Evolutionary conservation across 2,797 vertebrate genomes (phyloP).

Genomic region (Scolopax bukidnonensis): DNA sequence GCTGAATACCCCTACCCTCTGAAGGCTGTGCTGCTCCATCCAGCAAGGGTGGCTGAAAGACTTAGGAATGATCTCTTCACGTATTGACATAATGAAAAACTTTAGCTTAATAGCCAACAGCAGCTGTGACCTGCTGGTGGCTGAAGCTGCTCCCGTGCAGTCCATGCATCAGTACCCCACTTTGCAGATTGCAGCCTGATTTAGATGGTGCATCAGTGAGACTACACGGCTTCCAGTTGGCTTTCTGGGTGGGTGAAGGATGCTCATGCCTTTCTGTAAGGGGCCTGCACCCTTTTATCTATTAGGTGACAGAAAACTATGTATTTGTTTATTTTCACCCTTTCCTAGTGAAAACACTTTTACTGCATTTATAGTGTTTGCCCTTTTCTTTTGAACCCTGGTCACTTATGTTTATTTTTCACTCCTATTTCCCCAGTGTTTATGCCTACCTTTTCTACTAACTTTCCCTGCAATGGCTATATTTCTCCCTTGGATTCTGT

Average conservation of each 20-base stretch:
- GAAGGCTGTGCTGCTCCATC: neutral
- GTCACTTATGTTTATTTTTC: neutral
- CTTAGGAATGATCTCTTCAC: neutral
- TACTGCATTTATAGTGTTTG: neutral
- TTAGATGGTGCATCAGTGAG: neutral
- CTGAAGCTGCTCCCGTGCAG: neutral
- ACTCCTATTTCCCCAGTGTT: neutral
- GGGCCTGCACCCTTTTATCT: neutral
- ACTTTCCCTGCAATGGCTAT: neutral
- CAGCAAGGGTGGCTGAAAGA: neutral
- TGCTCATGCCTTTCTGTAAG: neutral
- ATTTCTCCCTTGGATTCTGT: neutral
- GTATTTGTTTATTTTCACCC: neutral
- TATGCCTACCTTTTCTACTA: slow-evolving; percentile 6
- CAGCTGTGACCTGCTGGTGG: neutral
- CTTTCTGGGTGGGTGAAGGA: neutral
- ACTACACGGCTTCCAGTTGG: neutral
- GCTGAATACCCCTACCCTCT: neutral
- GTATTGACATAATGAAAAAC: neutral
- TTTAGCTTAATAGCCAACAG: neutral
- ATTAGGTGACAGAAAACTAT: neutral
- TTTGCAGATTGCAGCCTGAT: rapidly evolving
- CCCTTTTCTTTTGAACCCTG: neutral
- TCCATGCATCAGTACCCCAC: neutral
- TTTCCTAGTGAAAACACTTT: neutral